phyloP scores from a whole-genome alignment of 2,797 vertebrate species.

The Staurois parvus region DNA sequence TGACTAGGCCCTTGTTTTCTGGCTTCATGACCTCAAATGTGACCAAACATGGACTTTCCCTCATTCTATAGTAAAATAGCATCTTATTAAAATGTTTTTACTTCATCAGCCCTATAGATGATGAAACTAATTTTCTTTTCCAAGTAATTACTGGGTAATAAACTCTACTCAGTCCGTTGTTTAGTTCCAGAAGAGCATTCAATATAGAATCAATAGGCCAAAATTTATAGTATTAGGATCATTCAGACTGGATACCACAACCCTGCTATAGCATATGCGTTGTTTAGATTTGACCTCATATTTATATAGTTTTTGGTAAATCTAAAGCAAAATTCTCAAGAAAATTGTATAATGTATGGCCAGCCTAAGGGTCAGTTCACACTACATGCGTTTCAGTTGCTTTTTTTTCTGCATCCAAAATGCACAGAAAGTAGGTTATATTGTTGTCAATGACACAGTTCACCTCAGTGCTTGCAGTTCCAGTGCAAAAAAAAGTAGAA shows the following conservation, averaged over 20 bases:
- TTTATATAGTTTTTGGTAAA: too few species aligned
- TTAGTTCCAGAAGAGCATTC: not conserved
- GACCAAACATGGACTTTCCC: not conserved
- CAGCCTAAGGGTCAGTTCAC: too few species aligned
- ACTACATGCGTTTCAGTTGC: too few species aligned
- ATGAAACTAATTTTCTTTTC: not conserved
- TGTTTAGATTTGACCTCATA: too few species aligned
- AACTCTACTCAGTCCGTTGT: not conserved
- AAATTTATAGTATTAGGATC: not conserved
- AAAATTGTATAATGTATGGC: too few species aligned
- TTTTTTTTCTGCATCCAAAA: too few species aligned
- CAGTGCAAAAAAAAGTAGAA: too few species aligned
- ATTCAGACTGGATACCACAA: not conserved
- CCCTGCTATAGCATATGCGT: too few species aligned
- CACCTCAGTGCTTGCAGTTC: too few species aligned
- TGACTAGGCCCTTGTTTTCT: not conserved
- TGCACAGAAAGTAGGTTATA: too few species aligned
- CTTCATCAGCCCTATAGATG: not conserved
- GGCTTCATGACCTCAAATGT: not conserved
- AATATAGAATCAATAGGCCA: not conserved
- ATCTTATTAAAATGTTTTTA: not conserved
- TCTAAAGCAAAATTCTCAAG: too few species aligned
- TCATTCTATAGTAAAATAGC: not conserved
- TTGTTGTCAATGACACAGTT: too few species aligned
- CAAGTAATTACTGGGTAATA: not conserved